These are phyloP conservation scores for Diploptera punctata DNA, from an alignment of 2,888 invertebrate species.

Conservation along the genomic window DNA sequence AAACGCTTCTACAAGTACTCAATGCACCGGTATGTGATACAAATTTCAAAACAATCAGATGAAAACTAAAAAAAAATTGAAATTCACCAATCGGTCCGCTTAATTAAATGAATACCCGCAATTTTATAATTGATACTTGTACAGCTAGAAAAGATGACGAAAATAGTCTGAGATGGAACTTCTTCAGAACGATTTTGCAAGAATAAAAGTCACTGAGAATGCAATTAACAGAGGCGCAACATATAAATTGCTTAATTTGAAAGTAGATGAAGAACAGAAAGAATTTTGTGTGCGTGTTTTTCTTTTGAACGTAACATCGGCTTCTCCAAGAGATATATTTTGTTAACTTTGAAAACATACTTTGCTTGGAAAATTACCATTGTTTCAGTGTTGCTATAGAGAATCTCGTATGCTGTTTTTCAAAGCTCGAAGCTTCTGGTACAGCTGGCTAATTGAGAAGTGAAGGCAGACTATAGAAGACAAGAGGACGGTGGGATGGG, in stretches of 20 bases:
- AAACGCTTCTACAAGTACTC: no score
- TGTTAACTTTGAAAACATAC: not conserved
- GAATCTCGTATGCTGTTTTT: not conserved
- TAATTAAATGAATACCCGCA: no score
- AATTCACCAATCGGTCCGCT: no score
- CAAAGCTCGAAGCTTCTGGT: not conserved
- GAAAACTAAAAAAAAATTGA: no score
- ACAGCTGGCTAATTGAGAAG: slow-evolving; percentile 34
- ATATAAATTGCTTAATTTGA: slow-evolving; percentile 14
- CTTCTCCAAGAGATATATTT: not conserved
- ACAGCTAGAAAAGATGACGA: no score
- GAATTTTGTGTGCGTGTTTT: not conserved
- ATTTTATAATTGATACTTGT: no score
- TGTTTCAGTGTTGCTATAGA: slow-evolving; percentile 5
- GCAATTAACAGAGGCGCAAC: not conserved
- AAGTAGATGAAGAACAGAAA: not conserved
- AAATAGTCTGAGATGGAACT: no score
- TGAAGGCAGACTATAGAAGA: slow-evolving; percentile 2
- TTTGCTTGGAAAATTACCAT: not conserved
- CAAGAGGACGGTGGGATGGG: slow-evolving; percentile 7
- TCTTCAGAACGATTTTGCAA: no score
- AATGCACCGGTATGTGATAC: no score
- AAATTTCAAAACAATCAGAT: no score
- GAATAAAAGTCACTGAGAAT: not conserved
- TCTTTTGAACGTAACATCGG: not conserved